Percentiles rank a stretch among this genome's conserved stretches.
Evolutionary conservation across 1,140 invertebrate genomes (phyloP).

Genomic region (Himalopsyche phryganea): DNA sequence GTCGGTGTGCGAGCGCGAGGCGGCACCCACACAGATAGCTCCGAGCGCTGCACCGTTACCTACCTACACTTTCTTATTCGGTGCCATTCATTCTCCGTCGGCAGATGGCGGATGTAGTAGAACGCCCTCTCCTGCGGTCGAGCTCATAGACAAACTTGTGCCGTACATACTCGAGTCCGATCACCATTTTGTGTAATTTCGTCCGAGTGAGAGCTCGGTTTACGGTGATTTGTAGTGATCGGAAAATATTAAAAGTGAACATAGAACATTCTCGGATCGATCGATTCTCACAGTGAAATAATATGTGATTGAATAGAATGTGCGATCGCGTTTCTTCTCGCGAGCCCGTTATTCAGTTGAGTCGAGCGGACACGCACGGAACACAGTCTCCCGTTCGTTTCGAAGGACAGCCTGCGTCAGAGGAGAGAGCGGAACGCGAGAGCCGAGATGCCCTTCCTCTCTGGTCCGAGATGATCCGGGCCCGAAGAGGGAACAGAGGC

Average conservation of each 20-base stretch:
- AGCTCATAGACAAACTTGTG: conserved; percentile 19
- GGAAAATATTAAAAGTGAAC: too few relatives aligned
- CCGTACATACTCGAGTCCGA: conserved; percentile 9
- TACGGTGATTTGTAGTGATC: too few relatives aligned
- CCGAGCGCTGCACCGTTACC: conserved; percentile 17
- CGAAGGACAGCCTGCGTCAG: too few relatives aligned
- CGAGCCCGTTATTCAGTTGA: too few relatives aligned
- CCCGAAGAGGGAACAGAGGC: not conserved
- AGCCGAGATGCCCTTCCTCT: conserved; percentile 7
- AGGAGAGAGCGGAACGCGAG: too few relatives aligned
- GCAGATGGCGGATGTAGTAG: conserved; percentile 24
- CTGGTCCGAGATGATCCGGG: not conserved
- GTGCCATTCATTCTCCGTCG: conserved; percentile 22
- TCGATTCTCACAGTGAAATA: too few relatives aligned
- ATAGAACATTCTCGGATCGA: not conserved
- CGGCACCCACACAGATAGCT: conserved; percentile 1
- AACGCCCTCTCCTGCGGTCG: conserved; percentile 15
- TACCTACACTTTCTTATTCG: conserved; percentile 16
- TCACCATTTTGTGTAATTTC: conserved; percentile 25
- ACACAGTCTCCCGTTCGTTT: too few relatives aligned
- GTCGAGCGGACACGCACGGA: too few relatives aligned
- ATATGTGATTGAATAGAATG: too few relatives aligned
- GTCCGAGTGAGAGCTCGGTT: conserved; percentile 10
- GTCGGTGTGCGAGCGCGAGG: conserved; percentile 3
- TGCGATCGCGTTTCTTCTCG: too few relatives aligned